Evolutionary conservation across 2,113 vertebrate genomes (phyloP).

Genomic region (Limnothrissa miodon): DNA sequence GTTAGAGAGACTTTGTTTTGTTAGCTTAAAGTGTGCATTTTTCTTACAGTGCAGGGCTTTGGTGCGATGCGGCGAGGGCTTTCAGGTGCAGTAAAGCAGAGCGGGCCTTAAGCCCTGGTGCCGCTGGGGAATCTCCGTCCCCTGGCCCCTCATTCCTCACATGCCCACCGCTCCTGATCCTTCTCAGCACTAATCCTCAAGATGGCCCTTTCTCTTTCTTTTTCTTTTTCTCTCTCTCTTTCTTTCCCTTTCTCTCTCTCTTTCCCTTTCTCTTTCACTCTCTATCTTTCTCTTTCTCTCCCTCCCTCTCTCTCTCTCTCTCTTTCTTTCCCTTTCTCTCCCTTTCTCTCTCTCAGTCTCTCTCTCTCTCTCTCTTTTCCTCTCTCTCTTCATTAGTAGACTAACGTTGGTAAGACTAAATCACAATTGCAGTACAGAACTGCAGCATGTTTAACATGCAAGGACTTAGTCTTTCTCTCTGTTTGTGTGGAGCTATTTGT

Average conservation of each 20-base stretch:
- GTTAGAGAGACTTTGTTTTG: too few species aligned
- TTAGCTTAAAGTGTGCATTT: too few species aligned
- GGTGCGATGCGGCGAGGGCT: neutral
- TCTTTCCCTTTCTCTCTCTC: neutral
- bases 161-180: neutral
- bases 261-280: too few species aligned
- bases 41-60: too few species aligned
- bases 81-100: conserved; percentile 11
- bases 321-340: neutral
- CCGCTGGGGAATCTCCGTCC: neutral
- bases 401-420: too few species aligned
- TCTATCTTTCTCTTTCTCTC: too few species aligned
- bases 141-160: neutral
- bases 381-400: neutral
- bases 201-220: neutral
- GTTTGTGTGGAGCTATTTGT: neutral
- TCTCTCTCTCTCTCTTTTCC: neutral
- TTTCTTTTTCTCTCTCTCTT: neutral
- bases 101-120: neutral
- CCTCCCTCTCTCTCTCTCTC: neutral
- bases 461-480: neutral
- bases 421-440: too few species aligned
- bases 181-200: neutral
- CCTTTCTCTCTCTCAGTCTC: neutral
- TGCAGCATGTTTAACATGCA: too few species aligned